A percentile compares a stretch with the other conserved stretches of the same genome.
These are phyloP conservation scores for Drosophila yakuba DNA, from an alignment of 1,140 invertebrate species.

Conservation along the genomic window DNA sequence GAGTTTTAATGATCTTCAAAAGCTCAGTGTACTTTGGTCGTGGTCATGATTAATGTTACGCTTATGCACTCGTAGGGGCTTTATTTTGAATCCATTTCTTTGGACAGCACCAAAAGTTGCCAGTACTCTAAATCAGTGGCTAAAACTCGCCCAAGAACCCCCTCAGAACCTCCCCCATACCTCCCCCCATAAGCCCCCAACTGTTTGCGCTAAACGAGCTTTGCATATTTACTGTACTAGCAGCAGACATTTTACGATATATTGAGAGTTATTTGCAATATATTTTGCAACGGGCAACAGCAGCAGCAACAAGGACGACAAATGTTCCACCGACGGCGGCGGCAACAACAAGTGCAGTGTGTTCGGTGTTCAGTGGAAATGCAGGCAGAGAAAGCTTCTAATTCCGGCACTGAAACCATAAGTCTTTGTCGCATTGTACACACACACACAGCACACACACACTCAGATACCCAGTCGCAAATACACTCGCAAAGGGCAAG, in stretches of 20 bases:
- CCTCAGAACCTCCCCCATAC: background rate
- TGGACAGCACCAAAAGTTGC: conserved; percentile 27
- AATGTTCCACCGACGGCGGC: conserved; percentile 74
- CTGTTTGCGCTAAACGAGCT: conserved; percentile 80
- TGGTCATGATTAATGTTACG: conserved; percentile 18
- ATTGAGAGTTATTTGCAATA: conserved; percentile 83
- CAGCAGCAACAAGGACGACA: conserved; percentile 81
- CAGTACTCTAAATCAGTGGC: conserved; percentile 47
- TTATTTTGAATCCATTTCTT: conserved; percentile 25
- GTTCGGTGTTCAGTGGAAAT: conserved; percentile 59
- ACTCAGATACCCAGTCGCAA: conserved; percentile 5
- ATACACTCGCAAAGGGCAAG: background rate
- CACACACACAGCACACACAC: conserved; percentile 42
- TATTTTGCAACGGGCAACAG: conserved; percentile 69
- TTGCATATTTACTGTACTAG: conserved; percentile 81
- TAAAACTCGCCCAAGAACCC: conserved; percentile 29
- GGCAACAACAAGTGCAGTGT: conserved; percentile 38
- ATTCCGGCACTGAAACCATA: conserved; percentile 82
- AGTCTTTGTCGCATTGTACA: conserved; percentile 81
- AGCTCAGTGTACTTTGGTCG: background rate
- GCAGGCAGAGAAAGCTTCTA: conserved; percentile 82
- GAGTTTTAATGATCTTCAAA: background rate
- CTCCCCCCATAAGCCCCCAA: conserved; percentile 13
- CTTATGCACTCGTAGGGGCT: conserved; percentile 19
- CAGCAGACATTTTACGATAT: conserved; percentile 83